Conservation (phyloP, 2,797 vertebrate species). For the Myripristis jacobus region DNA sequence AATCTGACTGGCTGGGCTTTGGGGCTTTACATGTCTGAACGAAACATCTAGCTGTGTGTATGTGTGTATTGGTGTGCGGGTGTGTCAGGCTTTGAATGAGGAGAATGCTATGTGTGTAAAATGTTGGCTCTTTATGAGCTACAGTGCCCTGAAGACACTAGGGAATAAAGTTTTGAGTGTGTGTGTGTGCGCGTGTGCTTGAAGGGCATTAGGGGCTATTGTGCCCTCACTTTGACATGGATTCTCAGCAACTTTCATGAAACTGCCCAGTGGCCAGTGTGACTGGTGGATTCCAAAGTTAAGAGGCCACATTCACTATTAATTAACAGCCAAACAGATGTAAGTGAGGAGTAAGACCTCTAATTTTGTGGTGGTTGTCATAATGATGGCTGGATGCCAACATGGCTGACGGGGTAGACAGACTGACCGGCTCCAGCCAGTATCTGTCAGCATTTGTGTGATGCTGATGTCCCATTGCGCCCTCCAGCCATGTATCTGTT, state of each 20-base stretch:
- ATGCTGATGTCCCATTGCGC: background rate
- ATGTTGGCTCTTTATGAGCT: background rate
- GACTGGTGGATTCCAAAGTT: background rate
- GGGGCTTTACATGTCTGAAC: slow-evolving; percentile 19
- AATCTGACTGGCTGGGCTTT: slow-evolving; percentile 27
- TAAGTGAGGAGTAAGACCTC: slow-evolving; percentile 9
- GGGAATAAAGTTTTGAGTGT: background rate
- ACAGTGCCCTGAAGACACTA: background rate
- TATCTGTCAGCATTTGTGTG: slow-evolving; percentile 5
- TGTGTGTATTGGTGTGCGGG: background rate
- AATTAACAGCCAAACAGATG: no score
- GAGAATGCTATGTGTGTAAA: slow-evolving; percentile 1
- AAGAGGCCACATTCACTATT: slow-evolving; percentile 6
- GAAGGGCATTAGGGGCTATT: background rate
- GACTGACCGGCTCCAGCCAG: background rate
- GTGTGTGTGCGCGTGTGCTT: no score
- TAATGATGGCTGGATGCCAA: slow-evolving; percentile 19
- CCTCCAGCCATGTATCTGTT: slow-evolving; percentile 18
- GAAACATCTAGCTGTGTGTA: slow-evolving; percentile 9
- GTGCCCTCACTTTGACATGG: background rate
- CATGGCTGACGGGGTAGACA: background rate
- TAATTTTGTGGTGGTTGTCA: slow-evolving; percentile 2
- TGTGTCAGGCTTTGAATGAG: slow-evolving; percentile 10
- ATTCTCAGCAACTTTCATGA: slow-evolving; percentile 4
- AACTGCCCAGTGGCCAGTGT: background rate